A percentile compares a stretch with the other conserved stretches of the same genome.
Conservation (phyloP, 30 jellyfish, hydroid and myxozoan genomes). For the Cassiopea xamachana region DNA sequence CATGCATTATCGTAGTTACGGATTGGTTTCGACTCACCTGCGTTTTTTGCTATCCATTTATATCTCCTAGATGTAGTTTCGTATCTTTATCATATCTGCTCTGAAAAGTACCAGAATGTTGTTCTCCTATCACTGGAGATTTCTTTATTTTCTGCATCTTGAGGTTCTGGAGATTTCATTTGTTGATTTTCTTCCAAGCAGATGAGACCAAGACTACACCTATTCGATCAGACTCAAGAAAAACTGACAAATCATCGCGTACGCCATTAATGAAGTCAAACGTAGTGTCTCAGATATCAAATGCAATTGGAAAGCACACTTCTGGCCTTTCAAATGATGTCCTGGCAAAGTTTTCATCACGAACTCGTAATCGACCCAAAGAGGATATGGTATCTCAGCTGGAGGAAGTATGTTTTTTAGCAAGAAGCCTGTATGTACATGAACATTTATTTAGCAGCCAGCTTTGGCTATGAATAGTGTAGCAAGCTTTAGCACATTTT, state of each 20-base stretch:
- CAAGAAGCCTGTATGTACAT: background rate
- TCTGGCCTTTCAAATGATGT: constrained; percentile 76
- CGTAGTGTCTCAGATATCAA: constrained; percentile 77
- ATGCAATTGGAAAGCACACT: constrained; percentile 68
- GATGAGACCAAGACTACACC: background rate
- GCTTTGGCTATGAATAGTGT: background rate
- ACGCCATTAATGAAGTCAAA: constrained; percentile 16
- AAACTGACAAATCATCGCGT: constrained; percentile 12
- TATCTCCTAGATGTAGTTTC: too few species aligned
- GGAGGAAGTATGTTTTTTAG: constrained; percentile 61
- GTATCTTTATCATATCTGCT: too few species aligned
- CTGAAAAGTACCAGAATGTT: too few species aligned
- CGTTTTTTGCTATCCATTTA: too few species aligned
- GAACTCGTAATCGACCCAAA: constrained; percentile 50
- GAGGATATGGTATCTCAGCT: constrained; percentile 63
- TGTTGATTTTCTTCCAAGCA: background rate
- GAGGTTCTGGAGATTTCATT: background rate
- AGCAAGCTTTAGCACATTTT: too few species aligned
- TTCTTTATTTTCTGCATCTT: too few species aligned
- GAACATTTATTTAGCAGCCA: background rate
- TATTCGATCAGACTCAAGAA: constrained; percentile 1
- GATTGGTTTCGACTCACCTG: too few species aligned
- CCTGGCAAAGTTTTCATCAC: constrained; percentile 68
- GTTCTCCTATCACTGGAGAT: too few species aligned
- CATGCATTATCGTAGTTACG: too few species aligned